Evolutionary conservation across 2,888 invertebrate genomes (phyloP).

Genomic region (Steromphala cineraria): DNA sequence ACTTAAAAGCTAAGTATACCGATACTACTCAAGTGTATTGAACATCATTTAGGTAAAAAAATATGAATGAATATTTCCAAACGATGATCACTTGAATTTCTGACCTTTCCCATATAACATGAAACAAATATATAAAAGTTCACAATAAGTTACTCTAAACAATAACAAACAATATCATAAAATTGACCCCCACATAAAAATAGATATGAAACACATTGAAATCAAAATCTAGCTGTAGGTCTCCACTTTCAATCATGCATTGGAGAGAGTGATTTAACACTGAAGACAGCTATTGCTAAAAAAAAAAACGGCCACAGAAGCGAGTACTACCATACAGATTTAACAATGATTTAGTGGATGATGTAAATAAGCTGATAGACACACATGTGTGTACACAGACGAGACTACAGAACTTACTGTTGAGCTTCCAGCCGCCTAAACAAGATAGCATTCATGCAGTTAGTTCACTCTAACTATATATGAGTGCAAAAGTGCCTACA

Average conservation of each 20-base stretch:
- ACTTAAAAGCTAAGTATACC: too few relatives aligned
- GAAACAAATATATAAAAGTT: not conserved
- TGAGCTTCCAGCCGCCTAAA: not conserved
- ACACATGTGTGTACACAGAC: not conserved
- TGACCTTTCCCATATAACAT: not conserved
- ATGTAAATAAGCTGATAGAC: not conserved
- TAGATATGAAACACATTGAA: not conserved
- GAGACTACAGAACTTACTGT: not conserved
- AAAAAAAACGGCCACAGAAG: too few relatives aligned
- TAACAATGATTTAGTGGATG: too few relatives aligned
- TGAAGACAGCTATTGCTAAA: too few relatives aligned
- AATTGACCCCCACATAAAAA: not conserved
- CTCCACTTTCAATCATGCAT: not conserved
- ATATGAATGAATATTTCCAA: too few relatives aligned
- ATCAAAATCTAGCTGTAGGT: not conserved
- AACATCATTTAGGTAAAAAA: too few relatives aligned
- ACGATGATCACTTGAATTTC: too few relatives aligned
- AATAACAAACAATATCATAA: not conserved
- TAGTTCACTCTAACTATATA: not conserved
- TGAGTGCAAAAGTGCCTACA: too few relatives aligned
- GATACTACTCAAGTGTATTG: too few relatives aligned
- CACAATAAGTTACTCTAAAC: not conserved
- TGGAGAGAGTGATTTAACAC: not conserved
- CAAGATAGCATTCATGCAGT: conserved; percentile 1
- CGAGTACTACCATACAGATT: too few relatives aligned